Base-by-base conservation (phyloP, 2,113 vertebrate genomes). In the Abramis brama region DNA sequence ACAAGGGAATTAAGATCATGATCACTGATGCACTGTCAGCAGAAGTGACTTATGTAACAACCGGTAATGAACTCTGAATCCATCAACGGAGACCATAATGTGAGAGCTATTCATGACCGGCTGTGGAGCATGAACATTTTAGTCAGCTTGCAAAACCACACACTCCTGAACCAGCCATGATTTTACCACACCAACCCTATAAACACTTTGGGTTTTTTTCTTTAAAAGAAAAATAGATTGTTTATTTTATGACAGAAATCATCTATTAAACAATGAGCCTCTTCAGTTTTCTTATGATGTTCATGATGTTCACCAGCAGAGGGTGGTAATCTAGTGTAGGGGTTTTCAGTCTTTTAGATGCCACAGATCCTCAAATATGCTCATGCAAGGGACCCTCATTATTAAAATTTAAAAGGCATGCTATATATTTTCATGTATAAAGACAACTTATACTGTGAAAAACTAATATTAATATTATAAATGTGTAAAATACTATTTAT, bases 1-100 rank as follows among this genome's bases (percentile, higher is more conserved):
- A 93, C 92, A 91, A 94, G 93, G 92, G 92, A 79, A 66, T 55
- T 89, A 91, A 91, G 89, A 93, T 85, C 57, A n/a, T 87, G 91
- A 90, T 88, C 91, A 92, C 88, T 87, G 87, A 93, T 92, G 91
- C 92, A 90, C 90, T 89, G 91, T 82, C 84, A 50, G 84, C 80
- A 75, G 91, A 93, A 92, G 25, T 89, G 90, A 87, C 90, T 92
- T 86, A 90, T 89, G 84, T 79, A 75, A 79, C 55, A 74, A 83
- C n/a, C 68, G 73, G n/a, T 83, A 87, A 82, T 73, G 78, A 87
- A 93, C 89, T 93, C 92, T 90, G 91, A 89, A 94, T 91, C 88
- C 88, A 91, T 87, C 92, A 89, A 88, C 84, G 88, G 85, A 74
- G 73, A 83, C 57, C 50, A 59, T 57, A 75, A 71, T 82, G 70